Percentiles rank a stretch among this genome's conserved stretches.
phyloP scores from a whole-genome alignment of 2,888 invertebrate genomes.

The Rhopalosiphum nymphaeae region DNA sequence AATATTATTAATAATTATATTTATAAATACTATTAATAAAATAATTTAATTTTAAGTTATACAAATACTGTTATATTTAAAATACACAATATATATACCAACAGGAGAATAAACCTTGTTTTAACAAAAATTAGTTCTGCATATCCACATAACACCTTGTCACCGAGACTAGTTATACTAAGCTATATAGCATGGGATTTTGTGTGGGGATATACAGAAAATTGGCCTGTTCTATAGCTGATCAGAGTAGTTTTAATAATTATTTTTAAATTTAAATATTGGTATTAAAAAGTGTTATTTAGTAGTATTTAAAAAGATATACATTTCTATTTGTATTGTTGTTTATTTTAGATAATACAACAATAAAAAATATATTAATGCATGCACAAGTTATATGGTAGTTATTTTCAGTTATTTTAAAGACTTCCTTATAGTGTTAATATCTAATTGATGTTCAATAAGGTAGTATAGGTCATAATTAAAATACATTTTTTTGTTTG shows the following conservation, averaged over 20 bases:
- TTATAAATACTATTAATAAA: neutral
- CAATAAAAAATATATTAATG: neutral
- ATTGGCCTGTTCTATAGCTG: too few relatives aligned
- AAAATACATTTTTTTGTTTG: neutral
- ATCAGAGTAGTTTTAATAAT: neutral
- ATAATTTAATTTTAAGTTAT: neutral
- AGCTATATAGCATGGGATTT: too few relatives aligned
- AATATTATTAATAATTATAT: neutral
- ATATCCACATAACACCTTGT: too few relatives aligned
- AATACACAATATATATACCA: neutral
- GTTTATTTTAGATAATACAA: neutral
- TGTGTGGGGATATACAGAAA: too few relatives aligned
- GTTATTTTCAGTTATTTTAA: neutral
- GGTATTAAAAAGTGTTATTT: too few relatives aligned
- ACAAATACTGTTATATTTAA: neutral
- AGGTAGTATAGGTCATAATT: neutral
- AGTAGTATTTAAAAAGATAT: too few relatives aligned
- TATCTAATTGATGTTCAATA: neutral
- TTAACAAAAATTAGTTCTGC: too few relatives aligned
- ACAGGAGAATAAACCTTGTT: too few relatives aligned
- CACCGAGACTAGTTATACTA: too few relatives aligned
- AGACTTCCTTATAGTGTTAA: neutral
- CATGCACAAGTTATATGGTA: neutral
- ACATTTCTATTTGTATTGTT: neutral
- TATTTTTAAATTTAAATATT: too few relatives aligned